phyloP scores from a whole-genome alignment of 2,888 invertebrate species.

The Limnephilus auricula region DNA sequence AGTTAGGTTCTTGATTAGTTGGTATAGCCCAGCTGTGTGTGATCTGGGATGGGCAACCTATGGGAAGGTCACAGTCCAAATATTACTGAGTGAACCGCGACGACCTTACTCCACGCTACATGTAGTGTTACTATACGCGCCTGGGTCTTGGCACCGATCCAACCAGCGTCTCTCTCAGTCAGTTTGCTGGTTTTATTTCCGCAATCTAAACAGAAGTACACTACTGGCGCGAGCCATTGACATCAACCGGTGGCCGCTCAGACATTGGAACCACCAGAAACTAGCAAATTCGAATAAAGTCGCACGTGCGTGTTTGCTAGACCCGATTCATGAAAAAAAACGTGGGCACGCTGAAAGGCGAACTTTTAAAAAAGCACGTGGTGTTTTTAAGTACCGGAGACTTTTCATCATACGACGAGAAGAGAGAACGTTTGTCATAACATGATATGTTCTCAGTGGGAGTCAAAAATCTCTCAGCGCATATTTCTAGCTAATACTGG shows the following conservation, averaged over 20 bases:
- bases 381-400: not conserved
- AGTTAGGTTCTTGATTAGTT: not conserved
- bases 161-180: not conserved
- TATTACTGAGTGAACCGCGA: slow-evolving; percentile 17
- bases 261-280: not conserved
- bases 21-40: slow-evolving; percentile 8
- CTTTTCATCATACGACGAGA: not conserved
- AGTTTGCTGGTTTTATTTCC: slow-evolving; percentile 37
- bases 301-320: not conserved
- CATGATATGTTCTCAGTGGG: not conserved
- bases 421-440: not conserved
- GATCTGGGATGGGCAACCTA: slow-evolving; percentile 17
- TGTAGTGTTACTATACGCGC: not conserved
- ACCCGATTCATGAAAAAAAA: not conserved
- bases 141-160: slow-evolving; percentile 13
- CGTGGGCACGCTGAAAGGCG: not conserved
- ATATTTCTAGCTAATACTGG: not conserved
- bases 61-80: slow-evolving; percentile 19
- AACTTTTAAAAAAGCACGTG: not conserved
- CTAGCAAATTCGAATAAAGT: not conserved
- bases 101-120: slow-evolving; percentile 31
- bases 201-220: slow-evolving; percentile 33
- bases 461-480: not conserved
- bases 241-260: slow-evolving; percentile 31
- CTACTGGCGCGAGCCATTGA: slow-evolving; percentile 16